Base-by-base conservation (phyloP, 2,113 vertebrate genomes). In the Nesoenas mayeri region DNA sequence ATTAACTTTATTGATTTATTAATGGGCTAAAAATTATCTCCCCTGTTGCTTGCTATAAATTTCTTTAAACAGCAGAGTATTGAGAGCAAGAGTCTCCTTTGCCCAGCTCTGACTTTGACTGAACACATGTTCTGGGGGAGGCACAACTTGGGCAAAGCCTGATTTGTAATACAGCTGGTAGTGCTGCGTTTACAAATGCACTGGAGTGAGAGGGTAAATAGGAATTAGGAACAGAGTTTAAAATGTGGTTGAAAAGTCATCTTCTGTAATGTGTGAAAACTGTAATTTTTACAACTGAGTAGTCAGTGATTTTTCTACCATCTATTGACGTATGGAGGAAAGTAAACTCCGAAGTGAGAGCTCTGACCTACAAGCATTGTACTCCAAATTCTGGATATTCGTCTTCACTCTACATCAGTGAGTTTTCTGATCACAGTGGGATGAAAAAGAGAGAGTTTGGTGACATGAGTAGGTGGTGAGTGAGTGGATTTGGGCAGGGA, bases 1-100 rank as follows among this genome's bases (percentile, higher is more conserved):
- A 78, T 84, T 50, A 88, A 48, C 44, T 77, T 57, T 16, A 92
- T 83, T 88, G 82, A 92, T 96, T 85, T 75, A 38, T 72, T 95
- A 97, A 89, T 74, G 70, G 65, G 61, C 78, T 89, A 72, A 67
- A 70, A 90, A 71, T 85, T 62, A 31, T 62, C 56, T 94, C 19
- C 9, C 73, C 61, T 78, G 42, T 64, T 81, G 32, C 47, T 84
- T 82, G 62, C 79, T 69, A 10, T 85, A 70, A 40, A 54, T 80
- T 62, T 73, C 60, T 65, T 69, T n/a, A 19, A 91, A 31, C 12
- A 70, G 69, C 3, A 6, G 56, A 61, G 54, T 72, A 24, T 79
- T 81, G 32, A 7, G 60, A 91, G 31, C 25, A 67, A 51, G 73
- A 70, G 22, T 53, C 22, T 57, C 14, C 61, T 69, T 81, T 60